Evolutionary conservation across 1,140 invertebrate genomes (phyloP), one percentile per base, ranked within the genome.

Genomic region (Melipona quadrifasciata): DNA sequence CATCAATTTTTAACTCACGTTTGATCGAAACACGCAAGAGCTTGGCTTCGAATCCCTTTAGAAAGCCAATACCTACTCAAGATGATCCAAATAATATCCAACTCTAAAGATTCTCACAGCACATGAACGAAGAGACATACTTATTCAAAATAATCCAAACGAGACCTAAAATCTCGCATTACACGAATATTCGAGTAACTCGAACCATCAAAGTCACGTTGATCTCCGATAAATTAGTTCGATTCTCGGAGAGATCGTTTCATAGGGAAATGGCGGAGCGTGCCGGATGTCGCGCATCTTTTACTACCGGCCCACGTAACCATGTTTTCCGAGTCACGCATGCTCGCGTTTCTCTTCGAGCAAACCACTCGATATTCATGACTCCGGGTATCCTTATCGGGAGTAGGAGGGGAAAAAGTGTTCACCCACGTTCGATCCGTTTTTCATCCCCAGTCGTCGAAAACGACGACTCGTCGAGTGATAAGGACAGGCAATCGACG

Each of bases 251-350:
- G 12, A 24, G 34, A n/a, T 64, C 81, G 81, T 77, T 58, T 68
- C 73, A 55, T 53, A 21, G 27, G 72, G n/a, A 51, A 65, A 82
- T 39, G 19, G 17, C 34, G n/a, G 53, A 47, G 6, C 39, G 39
- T 47, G 2, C 19, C 73, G 82, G 75, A 78, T 67, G 67, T 83
- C 34, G 39, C 55, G 82, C 75, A 78, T 83, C 82, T 79, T 83
- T 83, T 83, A 83, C 82, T 71, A 79, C 75, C 82, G 75, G 57
- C 82, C 82, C 82, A 83, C 82, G 82, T 83, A 47, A 83, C 19
- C 51, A 51, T 70, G 39, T 83, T 83, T 83, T 27, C 1, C 58
- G 21, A 21, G 57, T 24, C 57, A 24, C n/a, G 24, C 39, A 47
- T 47, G 39, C 39, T 34, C 10, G 21, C n/a, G 64, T 77, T 64